Conservation (phyloP, 92 coral and sea anemone species). For the Ricordea florida region DNA sequence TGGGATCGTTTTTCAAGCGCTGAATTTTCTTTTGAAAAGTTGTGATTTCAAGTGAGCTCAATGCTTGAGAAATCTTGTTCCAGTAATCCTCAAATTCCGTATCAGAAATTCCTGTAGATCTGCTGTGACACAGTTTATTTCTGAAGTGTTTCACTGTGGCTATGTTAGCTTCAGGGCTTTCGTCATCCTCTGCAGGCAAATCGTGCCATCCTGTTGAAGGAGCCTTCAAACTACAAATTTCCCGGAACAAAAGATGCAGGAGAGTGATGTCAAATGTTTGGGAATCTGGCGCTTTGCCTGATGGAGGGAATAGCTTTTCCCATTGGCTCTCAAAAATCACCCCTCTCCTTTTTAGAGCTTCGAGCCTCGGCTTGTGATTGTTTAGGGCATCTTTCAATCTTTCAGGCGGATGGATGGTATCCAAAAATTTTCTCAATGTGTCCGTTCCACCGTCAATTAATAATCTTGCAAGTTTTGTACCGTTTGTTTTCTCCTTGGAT, state of each 20-base stretch:
- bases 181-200: constrained; percentile 46
- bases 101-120: constrained; percentile 7
- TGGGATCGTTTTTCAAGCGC: constrained; percentile 18
- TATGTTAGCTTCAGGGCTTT: constrained; percentile 45
- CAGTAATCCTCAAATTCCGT: constrained; percentile 30
- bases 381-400: constrained; percentile 10
- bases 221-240: not conserved
- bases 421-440: constrained; percentile 12
- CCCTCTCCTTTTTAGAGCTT: not conserved
- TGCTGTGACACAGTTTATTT: constrained; percentile 40
- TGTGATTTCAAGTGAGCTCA: constrained; percentile 20
- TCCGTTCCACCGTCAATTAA: constrained; percentile 40
- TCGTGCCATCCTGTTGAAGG: constrained; percentile 59
- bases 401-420: not conserved
- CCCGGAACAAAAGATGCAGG: constrained; percentile 42
- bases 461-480: constrained; percentile 20
- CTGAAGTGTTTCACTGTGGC: constrained; percentile 42
- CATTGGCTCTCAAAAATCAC: constrained; percentile 33
- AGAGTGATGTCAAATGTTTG: constrained; percentile 51
- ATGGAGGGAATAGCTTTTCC: constrained; percentile 36
- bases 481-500: constrained; percentile 45
- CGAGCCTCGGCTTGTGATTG: not conserved
- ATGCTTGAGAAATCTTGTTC: constrained; percentile 7
- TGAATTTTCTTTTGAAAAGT: constrained; percentile 21
- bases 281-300: constrained; percentile 45